phyloP scores from a whole-genome alignment of 2,113 vertebrate genomes.

The Cebidichthys violaceus region DNA sequence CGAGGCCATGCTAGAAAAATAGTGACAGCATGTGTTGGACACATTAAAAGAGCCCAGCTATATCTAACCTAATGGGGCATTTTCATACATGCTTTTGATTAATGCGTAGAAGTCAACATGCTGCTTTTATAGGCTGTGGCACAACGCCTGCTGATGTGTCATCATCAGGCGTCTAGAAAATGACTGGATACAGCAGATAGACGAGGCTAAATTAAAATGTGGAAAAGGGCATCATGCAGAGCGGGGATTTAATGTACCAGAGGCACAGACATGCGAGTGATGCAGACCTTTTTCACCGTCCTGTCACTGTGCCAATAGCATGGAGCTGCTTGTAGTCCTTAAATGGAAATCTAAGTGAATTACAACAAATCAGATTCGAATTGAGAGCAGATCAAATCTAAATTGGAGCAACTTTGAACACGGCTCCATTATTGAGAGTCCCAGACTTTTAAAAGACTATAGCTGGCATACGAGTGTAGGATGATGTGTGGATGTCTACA shows the following conservation, averaged over 20 bases:
- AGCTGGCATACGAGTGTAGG: slow-evolving; percentile 1
- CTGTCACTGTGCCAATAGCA: slow-evolving; percentile 50
- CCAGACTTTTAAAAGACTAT: slow-evolving; percentile 38
- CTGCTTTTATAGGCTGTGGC: slow-evolving; percentile 58
- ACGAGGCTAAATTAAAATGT: slow-evolving; percentile 67
- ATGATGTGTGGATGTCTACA: slow-evolving; percentile 30
- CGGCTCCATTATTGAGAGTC: slow-evolving; percentile 49
- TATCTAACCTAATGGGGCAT: slow-evolving; percentile 59
- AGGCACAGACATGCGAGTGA: slow-evolving; percentile 68
- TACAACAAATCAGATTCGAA: slow-evolving; percentile 64
- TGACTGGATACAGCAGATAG: slow-evolving; percentile 65
- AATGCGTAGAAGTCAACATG: slow-evolving; percentile 50
- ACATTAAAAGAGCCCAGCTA: slow-evolving; percentile 49
- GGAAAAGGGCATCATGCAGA: slow-evolving; percentile 59
- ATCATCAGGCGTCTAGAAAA: slow-evolving; percentile 65
- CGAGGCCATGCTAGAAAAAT: slow-evolving; percentile 43
- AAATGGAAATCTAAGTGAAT: slow-evolving; percentile 64
- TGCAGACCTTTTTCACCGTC: slow-evolving; percentile 45
- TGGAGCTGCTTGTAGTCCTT: slow-evolving; percentile 42
- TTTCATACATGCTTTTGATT: slow-evolving; percentile 64
- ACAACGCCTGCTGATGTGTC: slow-evolving; percentile 67
- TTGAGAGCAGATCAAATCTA: slow-evolving; percentile 59
- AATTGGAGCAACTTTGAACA: slow-evolving; percentile 52
- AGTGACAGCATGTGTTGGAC: slow-evolving; percentile 56
- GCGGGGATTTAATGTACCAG: slow-evolving; percentile 54